Evolutionary conservation across 2,113 vertebrate species (phyloP).

Genomic region (Columbina picui): DNA sequence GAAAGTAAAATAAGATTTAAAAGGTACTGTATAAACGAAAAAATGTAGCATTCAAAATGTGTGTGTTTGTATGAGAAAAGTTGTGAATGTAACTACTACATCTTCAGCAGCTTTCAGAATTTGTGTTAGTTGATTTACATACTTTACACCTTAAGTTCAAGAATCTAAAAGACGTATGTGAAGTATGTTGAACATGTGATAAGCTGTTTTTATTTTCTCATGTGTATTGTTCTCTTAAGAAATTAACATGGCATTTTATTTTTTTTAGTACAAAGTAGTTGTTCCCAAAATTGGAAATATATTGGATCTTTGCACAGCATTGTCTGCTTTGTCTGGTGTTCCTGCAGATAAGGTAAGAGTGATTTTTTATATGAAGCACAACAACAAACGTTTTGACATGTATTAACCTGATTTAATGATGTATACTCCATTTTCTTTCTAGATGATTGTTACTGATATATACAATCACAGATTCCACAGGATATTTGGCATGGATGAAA

Average conservation of each 20-base stretch:
- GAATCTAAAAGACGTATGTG: background rate
- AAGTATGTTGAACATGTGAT: background rate
- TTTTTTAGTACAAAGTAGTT: constrained; percentile 93
- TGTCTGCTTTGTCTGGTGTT: constrained; percentile 87
- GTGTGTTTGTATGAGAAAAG: background rate
- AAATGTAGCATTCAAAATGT: background rate
- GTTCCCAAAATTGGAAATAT: constrained; percentile 98
- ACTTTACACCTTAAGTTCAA: background rate
- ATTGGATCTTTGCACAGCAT: constrained; percentile 92
- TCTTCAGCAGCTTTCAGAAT: background rate
- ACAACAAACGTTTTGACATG: background rate
- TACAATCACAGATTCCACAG: constrained; percentile 99
- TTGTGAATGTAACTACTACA: background rate
- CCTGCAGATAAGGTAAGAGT: constrained; percentile 91
- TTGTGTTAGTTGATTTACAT: background rate
- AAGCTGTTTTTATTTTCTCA: background rate
- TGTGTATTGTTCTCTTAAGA: background rate
- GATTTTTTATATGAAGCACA: background rate
- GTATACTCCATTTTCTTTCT: constrained; percentile 56
- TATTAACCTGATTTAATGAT: constrained; percentile 17
- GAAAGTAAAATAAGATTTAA: background rate
- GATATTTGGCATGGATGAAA: constrained; percentile 96
- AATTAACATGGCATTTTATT: background rate
- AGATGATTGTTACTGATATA: constrained; percentile 97
- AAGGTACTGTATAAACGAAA: background rate